A percentile compares a stretch with the other conserved stretches of the same genome.
Evolutionary conservation across 2,888 invertebrate genomes (phyloP).

Genomic region (Germaria angustata): DNA sequence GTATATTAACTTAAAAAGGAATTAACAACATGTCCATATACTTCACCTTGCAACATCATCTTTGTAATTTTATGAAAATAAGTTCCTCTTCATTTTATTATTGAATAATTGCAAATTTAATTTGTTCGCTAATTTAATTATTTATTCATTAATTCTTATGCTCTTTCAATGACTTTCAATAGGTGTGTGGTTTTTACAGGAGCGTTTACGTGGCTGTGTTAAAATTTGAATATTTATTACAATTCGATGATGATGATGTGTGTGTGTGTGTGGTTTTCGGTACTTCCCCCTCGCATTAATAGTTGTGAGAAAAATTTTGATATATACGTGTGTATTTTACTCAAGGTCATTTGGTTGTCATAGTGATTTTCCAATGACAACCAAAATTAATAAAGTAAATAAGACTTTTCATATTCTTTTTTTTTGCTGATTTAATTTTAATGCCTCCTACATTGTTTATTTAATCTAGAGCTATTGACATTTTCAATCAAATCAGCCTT

Average conservation of each 20-base stretch:
- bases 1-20: too few relatives aligned
- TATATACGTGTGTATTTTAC: not conserved
- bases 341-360: too few relatives aligned
- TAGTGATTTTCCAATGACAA: too few relatives aligned
- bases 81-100: slow-evolving; percentile 11
- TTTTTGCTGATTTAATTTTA: too few relatives aligned
- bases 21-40: too few relatives aligned
- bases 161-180: not conserved
- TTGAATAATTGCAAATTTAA: slow-evolving; percentile 30
- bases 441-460: too few relatives aligned
- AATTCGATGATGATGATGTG: not conserved
- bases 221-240: not conserved
- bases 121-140: slow-evolving; percentile 35
- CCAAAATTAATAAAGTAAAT: too few relatives aligned
- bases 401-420: too few relatives aligned
- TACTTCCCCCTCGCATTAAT: slow-evolving; percentile 17
- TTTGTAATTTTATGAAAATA: slow-evolving; percentile 23
- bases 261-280: not conserved
- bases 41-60: slow-evolving; percentile 1
- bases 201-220: not conserved
- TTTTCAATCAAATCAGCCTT: too few relatives aligned
- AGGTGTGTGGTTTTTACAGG: not conserved
- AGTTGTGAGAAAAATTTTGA: slow-evolving; percentile 45
- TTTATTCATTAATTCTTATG: slow-evolving; percentile 27
- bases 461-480: too few relatives aligned